Evolutionary conservation across 2,888 invertebrate genomes (phyloP).

Genomic region (Nomada hirtipes): DNA sequence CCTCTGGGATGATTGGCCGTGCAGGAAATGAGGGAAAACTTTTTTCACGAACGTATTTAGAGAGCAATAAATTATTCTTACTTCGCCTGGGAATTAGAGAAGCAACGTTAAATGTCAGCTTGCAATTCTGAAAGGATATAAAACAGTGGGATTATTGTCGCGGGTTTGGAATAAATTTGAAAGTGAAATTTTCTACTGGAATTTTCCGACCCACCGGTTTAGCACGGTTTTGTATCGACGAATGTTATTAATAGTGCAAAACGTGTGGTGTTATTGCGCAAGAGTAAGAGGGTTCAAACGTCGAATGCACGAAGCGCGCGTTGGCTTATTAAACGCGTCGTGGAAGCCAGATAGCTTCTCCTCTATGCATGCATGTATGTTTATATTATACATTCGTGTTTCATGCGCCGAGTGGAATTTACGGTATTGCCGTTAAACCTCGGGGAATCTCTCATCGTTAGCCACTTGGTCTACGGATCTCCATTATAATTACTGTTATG

Average conservation of each 20-base stretch:
- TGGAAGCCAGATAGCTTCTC: constrained; percentile 1
- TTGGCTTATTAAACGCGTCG: constrained; percentile 24
- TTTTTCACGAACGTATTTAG: too few relatives aligned
- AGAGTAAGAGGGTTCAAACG: not conserved
- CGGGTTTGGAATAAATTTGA: too few relatives aligned
- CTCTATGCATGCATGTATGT: not conserved
- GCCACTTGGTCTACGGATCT: constrained; percentile 1
- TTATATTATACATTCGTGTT: constrained; percentile 18
- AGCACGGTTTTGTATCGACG: too few relatives aligned
- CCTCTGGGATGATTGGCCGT: not conserved
- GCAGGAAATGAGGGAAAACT: not conserved
- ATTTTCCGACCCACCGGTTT: too few relatives aligned
- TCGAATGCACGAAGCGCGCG: constrained; percentile 3
- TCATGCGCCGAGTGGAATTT: constrained; percentile 32
- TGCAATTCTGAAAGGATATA: too few relatives aligned
- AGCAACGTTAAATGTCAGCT: too few relatives aligned
- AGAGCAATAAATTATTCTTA: too few relatives aligned
- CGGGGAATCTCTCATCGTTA: constrained; percentile 42
- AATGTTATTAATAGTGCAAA: too few relatives aligned
- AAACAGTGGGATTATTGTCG: too few relatives aligned
- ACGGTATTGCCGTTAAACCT: constrained; percentile 35
- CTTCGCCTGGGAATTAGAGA: too few relatives aligned
- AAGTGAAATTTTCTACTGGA: too few relatives aligned
- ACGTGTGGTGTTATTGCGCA: too few relatives aligned
- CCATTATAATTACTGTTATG: constrained; percentile 31